Evolutionary conservation across 1,140 invertebrate genomes (phyloP).

Genomic region (Anagrus nilaparvatae): DNA sequence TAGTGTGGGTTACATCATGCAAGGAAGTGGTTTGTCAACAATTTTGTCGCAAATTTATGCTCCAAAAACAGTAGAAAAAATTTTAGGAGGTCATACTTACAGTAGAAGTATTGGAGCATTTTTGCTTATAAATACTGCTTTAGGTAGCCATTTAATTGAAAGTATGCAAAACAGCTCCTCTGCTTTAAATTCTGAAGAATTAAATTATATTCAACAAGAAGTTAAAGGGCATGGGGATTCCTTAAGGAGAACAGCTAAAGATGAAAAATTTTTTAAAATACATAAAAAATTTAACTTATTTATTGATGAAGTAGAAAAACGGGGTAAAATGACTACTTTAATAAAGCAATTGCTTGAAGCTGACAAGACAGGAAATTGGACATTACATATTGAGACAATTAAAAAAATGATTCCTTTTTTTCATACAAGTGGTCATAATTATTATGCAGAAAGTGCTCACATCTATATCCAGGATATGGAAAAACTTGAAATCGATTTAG

Average conservation of each 20-base stretch:
- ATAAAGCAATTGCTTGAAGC: constrained; percentile 32
- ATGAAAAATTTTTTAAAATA: background rate
- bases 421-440: constrained; percentile 30
- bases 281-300: background rate
- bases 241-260: background rate
- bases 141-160: constrained; percentile 18
- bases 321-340: constrained; percentile 30
- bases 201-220: background rate
- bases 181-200: background rate
- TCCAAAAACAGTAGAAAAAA: constrained; percentile 24
- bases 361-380: constrained; percentile 30
- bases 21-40: constrained; percentile 33
- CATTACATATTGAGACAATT: constrained; percentile 23
- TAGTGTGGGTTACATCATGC: constrained; percentile 24
- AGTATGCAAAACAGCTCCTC: background rate
- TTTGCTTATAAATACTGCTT: constrained; percentile 15
- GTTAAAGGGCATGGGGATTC: background rate
- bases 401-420: constrained; percentile 33
- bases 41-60: constrained; percentile 24
- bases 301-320: constrained; percentile 16
- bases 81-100: constrained; percentile 29
- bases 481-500: too few relatives aligned
- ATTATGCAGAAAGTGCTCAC: constrained; percentile 28
- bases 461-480: constrained; percentile 33
- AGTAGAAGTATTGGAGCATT: constrained; percentile 26